Base-by-base conservation (phyloP, 2,113 vertebrate species). In the Rhadina sibilatrix region DNA sequence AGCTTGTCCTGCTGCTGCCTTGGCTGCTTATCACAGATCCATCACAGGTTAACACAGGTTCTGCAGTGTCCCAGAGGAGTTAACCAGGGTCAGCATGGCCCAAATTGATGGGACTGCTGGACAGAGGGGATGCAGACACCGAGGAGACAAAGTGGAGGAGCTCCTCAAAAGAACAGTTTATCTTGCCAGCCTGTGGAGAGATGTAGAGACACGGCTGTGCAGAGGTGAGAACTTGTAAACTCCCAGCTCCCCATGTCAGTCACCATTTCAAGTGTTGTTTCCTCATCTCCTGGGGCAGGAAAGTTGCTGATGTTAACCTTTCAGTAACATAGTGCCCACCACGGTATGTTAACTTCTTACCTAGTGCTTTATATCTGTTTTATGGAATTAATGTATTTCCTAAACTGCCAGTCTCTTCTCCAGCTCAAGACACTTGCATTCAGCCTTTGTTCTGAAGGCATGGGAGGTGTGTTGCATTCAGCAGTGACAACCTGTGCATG, bases 1-100 rank as follows among this genome's bases (percentile, higher is more conserved):
- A 63, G 57, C 74, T 90, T 12, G 0, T 0, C 13, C 78, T 2
- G 1, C 59, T 74, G 76, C 50, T 83, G n/a, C 59, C 4, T 0
- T 7, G 28, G 72, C 49, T 70, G 72, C 28, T 85, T 44, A 16
- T 53, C n/a, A 5, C 6, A 61, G 27, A 13, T 9, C 54, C 63
- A 52, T 8, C 44, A 27, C 25, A 2, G 1, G 15, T 17, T 54
- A 63, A 35, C 4, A 8, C 35, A 66, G 56, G 30, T 15, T 7
- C 65, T 83, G 53, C 83, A 52, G 6, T 20, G 27, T 33, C 72
- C 31, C 89, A 69, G 54, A 57, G 54, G 25, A 77, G 18, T 5
- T 59, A 14, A 19, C 21, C 33, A 74, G 11, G n/a, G 63, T 16
- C 25, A 79, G 63, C 30, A 11, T 3, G 13, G 65, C 49, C 53